Evolutionary conservation across 2,888 invertebrate species (phyloP).

Genomic region (Troides aeacus): DNA sequence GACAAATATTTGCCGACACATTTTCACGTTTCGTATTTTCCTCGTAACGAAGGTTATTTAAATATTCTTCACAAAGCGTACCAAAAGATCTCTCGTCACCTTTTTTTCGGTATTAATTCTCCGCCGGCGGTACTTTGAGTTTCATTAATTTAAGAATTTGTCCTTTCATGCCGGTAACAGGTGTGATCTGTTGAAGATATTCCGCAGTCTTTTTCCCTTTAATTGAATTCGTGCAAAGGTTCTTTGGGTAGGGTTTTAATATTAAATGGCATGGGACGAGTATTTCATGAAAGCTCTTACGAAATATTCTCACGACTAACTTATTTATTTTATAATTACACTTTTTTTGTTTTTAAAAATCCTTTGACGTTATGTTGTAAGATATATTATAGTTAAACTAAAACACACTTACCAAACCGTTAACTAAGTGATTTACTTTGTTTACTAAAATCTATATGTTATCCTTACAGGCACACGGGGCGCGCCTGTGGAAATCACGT

Average conservation of each 20-base stretch:
- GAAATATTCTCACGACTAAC: conserved; percentile 22
- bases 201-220: conserved; percentile 34
- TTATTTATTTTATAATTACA: conserved; percentile 4
- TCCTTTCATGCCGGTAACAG: conserved; percentile 48
- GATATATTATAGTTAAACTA: too few relatives aligned
- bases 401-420: too few relatives aligned
- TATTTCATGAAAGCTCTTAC: conserved; percentile 15
- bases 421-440: too few relatives aligned
- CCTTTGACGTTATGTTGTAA: too few relatives aligned
- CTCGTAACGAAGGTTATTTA: neutral
- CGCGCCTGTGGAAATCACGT: too few relatives aligned
- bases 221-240: conserved; percentile 37
- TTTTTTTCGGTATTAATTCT: conserved; percentile 34
- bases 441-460: too few relatives aligned
- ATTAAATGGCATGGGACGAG: conserved; percentile 20
- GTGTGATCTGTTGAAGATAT: conserved; percentile 34
- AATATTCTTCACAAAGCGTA: conserved; percentile 8
- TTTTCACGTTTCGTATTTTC: neutral
- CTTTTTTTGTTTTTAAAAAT: too few relatives aligned
- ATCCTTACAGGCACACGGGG: too few relatives aligned
- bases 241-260: conserved; percentile 20
- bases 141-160: conserved; percentile 49
- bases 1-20: too few relatives aligned
- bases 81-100: conserved; percentile 10
- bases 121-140: conserved; percentile 51